Evolutionary conservation across 2,113 vertebrate species (phyloP).

Genomic region (Psittacus erithacus): DNA sequence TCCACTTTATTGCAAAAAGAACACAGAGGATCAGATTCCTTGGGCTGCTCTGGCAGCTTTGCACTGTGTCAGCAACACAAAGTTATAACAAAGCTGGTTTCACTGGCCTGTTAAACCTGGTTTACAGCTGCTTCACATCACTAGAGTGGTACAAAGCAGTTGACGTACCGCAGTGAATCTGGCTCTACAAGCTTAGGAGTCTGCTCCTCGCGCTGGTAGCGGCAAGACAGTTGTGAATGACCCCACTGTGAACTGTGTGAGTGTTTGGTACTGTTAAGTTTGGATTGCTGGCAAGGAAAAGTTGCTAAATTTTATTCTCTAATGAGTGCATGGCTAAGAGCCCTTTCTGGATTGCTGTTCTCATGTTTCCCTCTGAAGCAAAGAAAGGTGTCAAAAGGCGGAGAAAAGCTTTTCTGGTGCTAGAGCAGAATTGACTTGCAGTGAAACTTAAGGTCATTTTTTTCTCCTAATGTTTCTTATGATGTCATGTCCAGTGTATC

Average conservation of each 20-base stretch:
- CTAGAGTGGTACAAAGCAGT: not conserved
- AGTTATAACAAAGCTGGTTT: not conserved
- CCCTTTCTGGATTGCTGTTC: not conserved
- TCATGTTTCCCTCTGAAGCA: not conserved
- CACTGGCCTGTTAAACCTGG: not conserved
- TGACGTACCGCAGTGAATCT: not conserved
- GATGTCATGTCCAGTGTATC: not conserved
- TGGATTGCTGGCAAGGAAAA: not conserved
- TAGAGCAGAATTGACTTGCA: not conserved
- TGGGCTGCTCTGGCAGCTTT: not conserved
- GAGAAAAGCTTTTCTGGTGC: not conserved
- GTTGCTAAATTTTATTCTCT: not conserved
- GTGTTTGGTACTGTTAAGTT: not conserved
- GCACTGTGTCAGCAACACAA: not conserved
- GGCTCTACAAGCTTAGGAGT: not conserved
- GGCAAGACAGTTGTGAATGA: not conserved
- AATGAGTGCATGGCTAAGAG: not conserved
- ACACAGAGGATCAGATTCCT: not conserved
- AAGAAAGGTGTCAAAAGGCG: not conserved
- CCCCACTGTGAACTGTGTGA: not conserved
- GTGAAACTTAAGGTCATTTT: not conserved
- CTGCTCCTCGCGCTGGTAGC: not conserved
- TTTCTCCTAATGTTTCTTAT: not conserved
- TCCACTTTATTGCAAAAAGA: not conserved
- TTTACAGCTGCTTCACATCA: conserved; percentile 1